phyloP scores from a whole-genome alignment of 2,797 vertebrate genomes.

The Malurus leucopterus region DNA sequence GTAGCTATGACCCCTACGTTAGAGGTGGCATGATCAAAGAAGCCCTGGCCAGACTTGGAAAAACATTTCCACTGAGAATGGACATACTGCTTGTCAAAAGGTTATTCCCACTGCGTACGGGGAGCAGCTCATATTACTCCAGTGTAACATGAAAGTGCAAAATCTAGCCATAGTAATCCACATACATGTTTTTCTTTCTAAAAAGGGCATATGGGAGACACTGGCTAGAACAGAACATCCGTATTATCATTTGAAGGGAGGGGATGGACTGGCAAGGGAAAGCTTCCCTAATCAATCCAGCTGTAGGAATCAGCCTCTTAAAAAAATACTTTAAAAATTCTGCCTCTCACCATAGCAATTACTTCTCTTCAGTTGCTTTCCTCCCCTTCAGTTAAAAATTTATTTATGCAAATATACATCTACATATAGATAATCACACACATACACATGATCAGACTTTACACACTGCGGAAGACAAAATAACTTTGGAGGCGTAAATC shows the following conservation, averaged over 20 bases:
- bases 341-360: not conserved
- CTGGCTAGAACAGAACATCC: conserved; percentile 61
- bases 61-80: conserved; percentile 93
- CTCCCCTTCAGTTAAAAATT: conserved; percentile 49
- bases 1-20: conserved; percentile 81
- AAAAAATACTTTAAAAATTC: conserved; percentile 26
- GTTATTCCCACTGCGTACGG: conserved; percentile 85
- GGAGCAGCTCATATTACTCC: conserved; percentile 85
- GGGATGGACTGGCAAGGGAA: not conserved
- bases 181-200: conserved; percentile 83
- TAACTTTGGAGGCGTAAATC: conserved; percentile 88
- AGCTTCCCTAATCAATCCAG: conserved; percentile 64
- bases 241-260: conserved; percentile 59
- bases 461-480: conserved; percentile 74
- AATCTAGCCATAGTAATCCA: conserved; percentile 77
- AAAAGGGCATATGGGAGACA: conserved; percentile 75
- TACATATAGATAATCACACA: conserved; percentile 19
- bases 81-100: conserved; percentile 91
- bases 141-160: conserved; percentile 87
- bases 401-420: conserved; percentile 42
- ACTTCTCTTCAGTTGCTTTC: conserved; percentile 24
- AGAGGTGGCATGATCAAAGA: conserved; percentile 88
- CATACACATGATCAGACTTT: conserved; percentile 67
- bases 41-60: conserved; percentile 85
- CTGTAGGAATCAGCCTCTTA: not conserved